Base-by-base conservation (phyloP, 2,888 invertebrate genomes). In the Bursaphelenchus okinawaensis region DNA sequence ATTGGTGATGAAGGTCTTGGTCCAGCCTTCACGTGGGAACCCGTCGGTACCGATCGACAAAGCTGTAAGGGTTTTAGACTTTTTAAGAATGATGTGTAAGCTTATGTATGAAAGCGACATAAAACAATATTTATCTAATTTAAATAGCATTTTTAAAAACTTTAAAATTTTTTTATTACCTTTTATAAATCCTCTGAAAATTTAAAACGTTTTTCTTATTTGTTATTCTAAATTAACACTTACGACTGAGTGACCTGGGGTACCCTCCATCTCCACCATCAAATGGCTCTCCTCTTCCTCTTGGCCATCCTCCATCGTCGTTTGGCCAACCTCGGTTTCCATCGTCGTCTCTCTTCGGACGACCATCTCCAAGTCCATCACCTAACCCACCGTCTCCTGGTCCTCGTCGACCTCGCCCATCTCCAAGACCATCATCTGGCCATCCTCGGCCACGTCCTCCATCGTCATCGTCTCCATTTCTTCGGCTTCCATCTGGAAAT, bases 11-110 rank as follows among this genome's bases (percentile, higher is more conserved):
- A 75, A 75, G 27, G 65, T 65, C 27, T 65, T 63, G 24, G 68
- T 71, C 75, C 75, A 75, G 28, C 75, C 75, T 56, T 72, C 68
- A 29, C 74, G 68, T 20, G 73, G 73, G 16, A 52, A 27, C 29
- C 68, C 67, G 22, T 66, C 66, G 8, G 67, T 51, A 22, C 60
- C 66, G n/a, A 28, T 29, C 27, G 68, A 67, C 40, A 58, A 22
- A 6, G 63, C 67, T n/a, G n/a, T n/a, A n/a, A n/a, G n/a, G n/a
- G n/a, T n/a, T n/a, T n/a, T n/a, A n/a, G n/a, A n/a, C n/a, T n/a
- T n/a, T n/a, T n/a, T n/a, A n/a, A n/a, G n/a, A n/a, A n/a, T n/a
- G n/a, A n/a, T n/a, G n/a, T n/a, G n/a, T n/a, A n/a, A n/a, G n/a
- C n/a, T n/a, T n/a, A n/a, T n/a, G n/a, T n/a, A n/a, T n/a, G n/a